Evolutionary conservation across 2,888 invertebrate species (phyloP).

Genomic region (Lysandra coridon): DNA sequence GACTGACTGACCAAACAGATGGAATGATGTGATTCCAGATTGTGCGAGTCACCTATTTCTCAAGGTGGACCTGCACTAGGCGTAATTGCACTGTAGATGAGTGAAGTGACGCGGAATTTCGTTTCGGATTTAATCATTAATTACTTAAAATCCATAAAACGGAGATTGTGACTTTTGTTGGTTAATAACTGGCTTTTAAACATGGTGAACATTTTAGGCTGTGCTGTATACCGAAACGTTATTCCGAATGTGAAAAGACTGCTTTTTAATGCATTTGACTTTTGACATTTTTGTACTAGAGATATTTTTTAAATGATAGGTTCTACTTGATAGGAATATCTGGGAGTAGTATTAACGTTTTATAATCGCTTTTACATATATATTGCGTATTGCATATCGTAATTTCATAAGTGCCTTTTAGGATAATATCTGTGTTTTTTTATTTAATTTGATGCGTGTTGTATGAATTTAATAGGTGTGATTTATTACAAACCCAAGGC

Average conservation of each 20-base stretch:
- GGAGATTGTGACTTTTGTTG: background rate
- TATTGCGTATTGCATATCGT: constrained; percentile 1
- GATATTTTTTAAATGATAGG: background rate
- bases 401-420: constrained; percentile 29
- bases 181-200: background rate
- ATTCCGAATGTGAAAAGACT: constrained; percentile 4
- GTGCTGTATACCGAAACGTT: background rate
- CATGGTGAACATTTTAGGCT: background rate
- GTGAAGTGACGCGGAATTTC: background rate
- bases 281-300: background rate
- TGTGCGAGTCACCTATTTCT: background rate
- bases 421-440: constrained; percentile 6
- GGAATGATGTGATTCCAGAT: background rate
- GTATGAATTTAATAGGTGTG: constrained; percentile 15
- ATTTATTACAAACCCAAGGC: background rate
- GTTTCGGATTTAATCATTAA: background rate
- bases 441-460: constrained; percentile 8
- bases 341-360: background rate
- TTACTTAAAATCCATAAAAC: background rate
- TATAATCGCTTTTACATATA: constrained; percentile 19
- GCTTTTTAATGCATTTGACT: background rate
- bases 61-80: background rate
- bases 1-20: background rate
- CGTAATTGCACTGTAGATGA: background rate
- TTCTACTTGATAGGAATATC: constrained; percentile 1